A percentile compares a stretch with the other conserved stretches of the same genome.
Conservation (phyloP, 2,113 vertebrate genomes). For the Bos indicus region DNA sequence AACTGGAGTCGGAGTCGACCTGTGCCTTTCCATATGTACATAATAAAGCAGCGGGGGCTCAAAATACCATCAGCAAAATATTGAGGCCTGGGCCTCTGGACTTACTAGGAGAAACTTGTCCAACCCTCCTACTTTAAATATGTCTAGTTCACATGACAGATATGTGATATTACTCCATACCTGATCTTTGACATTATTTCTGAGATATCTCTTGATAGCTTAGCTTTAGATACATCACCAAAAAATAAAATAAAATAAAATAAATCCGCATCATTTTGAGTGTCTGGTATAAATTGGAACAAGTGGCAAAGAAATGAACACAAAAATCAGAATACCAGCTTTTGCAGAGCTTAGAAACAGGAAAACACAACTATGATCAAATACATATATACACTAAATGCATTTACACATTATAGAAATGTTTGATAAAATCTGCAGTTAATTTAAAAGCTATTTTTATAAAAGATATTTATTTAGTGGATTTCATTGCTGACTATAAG, state of each 20-base stretch:
- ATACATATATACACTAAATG: not conserved
- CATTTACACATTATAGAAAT: not conserved
- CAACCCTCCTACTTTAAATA: not conserved
- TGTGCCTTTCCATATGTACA: not conserved
- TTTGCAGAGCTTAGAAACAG: not conserved
- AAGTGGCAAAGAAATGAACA: not conserved
- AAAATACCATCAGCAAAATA: not conserved
- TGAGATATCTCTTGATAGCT: not conserved
- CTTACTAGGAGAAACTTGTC: not conserved
- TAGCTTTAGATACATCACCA: not conserved
- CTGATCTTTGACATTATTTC: not conserved
- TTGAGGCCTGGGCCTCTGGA: not conserved
- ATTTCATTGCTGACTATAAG: not conserved
- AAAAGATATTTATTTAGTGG: not conserved
- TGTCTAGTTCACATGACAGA: not conserved
- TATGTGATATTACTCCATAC: not conserved
- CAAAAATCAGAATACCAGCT: not conserved
- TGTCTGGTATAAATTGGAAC: not conserved
- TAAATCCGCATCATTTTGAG: not conserved
- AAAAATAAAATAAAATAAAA: not conserved
- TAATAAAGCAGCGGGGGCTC: not conserved
- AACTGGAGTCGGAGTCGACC: rapidly evolving
- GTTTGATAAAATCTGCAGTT: not conserved
- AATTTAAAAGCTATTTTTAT: not conserved
- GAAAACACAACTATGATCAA: not conserved